Conservation (phyloP, 2,113 vertebrate genomes). For the Choloepus hoffmanni region DNA sequence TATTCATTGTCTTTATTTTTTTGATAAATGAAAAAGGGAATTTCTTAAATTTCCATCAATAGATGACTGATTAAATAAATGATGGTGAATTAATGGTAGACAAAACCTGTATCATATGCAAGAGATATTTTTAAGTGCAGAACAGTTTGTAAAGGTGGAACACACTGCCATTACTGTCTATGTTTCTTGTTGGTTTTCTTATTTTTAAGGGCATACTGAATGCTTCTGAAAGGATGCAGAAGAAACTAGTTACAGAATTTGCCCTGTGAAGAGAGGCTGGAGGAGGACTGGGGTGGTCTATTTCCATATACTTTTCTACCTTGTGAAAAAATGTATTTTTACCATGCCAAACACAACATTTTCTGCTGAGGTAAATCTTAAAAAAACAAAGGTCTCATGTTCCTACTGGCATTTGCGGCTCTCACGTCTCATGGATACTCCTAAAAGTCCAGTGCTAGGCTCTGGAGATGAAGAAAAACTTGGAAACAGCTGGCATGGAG, state of each 20-base stretch:
- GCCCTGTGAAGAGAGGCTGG: not conserved
- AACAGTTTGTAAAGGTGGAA: not conserved
- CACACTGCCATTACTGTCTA: not conserved
- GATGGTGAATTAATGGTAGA: not conserved
- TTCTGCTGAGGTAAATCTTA: not conserved
- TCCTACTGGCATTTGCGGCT: not conserved
- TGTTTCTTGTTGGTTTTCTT: not conserved
- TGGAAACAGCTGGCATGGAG: not conserved
- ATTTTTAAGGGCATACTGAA: not conserved
- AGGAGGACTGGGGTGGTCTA: not conserved
- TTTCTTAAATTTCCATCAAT: not conserved
- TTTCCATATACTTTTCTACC: not conserved
- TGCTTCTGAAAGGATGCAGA: not conserved
- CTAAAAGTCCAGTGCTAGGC: not conserved
- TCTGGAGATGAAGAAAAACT: not conserved
- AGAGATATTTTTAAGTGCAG: not conserved
- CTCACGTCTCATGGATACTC: not conserved
- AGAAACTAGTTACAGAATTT: not conserved
- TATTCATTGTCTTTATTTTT: not conserved
- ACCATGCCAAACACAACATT: not conserved
- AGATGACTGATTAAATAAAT: not conserved
- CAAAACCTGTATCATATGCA: not conserved
- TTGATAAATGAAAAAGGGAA: not conserved
- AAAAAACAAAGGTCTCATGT: not conserved
- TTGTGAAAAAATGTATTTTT: not conserved